phyloP scores from a whole-genome alignment of 1,140 invertebrate species.

The Caenorhabditis remanei region DNA sequence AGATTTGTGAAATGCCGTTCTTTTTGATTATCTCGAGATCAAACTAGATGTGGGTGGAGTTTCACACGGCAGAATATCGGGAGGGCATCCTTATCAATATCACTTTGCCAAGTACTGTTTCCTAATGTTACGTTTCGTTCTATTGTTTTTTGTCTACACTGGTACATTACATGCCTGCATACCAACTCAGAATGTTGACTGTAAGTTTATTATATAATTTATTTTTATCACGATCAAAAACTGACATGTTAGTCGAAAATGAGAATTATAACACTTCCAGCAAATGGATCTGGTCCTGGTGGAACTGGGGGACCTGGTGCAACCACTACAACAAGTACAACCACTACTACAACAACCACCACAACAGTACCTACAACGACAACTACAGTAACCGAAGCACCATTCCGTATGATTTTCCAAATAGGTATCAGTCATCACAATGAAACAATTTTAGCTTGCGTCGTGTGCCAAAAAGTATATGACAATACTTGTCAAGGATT shows the following conservation, averaged over 20 bases:
- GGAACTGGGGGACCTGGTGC: not conserved
- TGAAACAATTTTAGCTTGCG: not conserved
- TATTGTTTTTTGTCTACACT: not conserved
- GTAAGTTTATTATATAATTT: not conserved
- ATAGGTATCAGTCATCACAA: not conserved
- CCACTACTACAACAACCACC: not conserved
- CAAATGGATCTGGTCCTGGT: not conserved
- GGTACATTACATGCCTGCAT: not conserved
- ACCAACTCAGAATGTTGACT: constrained; percentile 2
- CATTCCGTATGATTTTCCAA: not conserved
- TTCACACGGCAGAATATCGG: not conserved
- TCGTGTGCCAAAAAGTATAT: not conserved
- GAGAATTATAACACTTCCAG: not conserved
- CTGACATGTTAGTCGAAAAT: not conserved
- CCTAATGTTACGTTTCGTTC: not conserved
- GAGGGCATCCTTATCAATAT: not conserved
- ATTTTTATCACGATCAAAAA: too few species aligned
- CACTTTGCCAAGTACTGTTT: not conserved
- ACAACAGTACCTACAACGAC: constrained; percentile 2
- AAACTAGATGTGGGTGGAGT: constrained; percentile 41
- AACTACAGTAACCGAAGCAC: constrained; percentile 27
- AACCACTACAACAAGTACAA: constrained; percentile 14
- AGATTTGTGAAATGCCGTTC: constrained; percentile 15
- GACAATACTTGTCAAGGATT: constrained; percentile 25
- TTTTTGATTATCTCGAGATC: not conserved